Base-by-base conservation (phyloP, 1,140 invertebrate species). In the Bathynomus jamesi region DNA sequence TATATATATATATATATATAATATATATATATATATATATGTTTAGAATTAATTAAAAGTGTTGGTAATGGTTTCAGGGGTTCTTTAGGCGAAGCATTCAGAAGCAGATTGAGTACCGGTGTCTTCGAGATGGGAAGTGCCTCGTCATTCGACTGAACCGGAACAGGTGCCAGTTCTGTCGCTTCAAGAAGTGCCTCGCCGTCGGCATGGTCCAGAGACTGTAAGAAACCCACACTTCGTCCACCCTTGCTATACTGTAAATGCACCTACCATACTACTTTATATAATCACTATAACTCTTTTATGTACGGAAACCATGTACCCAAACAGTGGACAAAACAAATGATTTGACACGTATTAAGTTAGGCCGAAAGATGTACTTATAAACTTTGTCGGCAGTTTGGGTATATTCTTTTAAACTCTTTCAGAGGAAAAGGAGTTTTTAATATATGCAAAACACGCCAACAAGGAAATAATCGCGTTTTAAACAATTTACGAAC, bases 121-220 rank as follows among this genome's bases (percentile, higher is more conserved):
- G 96, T 83, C 85, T 98, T 77, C 86, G 95, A 68, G 95, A 98
- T 84, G 95, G 95, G 75, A 96, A 96, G 87, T 98, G 96, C 84
- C 85, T 96, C 79, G 95, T 99, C 25, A 96, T 97, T 81, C 87
- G 95, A 79, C 87, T 98, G 73, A 99, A 97, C 84, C 85, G 96
- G 67, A 99, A 99, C 86, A 87, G 96, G 75, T 98, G 96, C 85
- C 95, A 98, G 83, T 98, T 94, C 83, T 99, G 96, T 86, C 88
- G 96, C 78, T 98, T 98, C 84, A 96, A 96, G 84, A 99, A 99
- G 89, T 98, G 96, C 84, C 86, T 98, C 46, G 91, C 93, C 46
- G 95, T 97, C 78, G 96, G 96, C 80, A 99, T 99, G 96, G n/a
- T 96, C 94, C 80, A 88, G 94, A 82, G 95, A 98, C 83, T 98